phyloP scores from a whole-genome alignment of 2,113 vertebrate species.

The Halcyon malimbica region DNA sequence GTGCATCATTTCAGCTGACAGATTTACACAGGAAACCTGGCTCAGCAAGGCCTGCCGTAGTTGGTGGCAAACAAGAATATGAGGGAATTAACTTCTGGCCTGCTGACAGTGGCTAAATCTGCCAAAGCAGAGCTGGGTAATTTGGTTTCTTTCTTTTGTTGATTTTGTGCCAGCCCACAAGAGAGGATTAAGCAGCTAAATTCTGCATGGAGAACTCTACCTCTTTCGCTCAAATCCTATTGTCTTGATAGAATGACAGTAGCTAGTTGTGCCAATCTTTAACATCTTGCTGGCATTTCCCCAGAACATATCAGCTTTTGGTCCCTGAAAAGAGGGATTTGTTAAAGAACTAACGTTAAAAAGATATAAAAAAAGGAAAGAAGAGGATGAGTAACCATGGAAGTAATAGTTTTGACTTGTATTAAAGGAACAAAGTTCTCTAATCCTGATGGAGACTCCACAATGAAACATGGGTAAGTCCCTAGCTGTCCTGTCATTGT shows the following conservation, averaged over 20 bases:
- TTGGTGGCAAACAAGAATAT: conserved; percentile 83
- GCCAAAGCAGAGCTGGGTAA: conserved; percentile 92
- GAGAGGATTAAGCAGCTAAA: conserved; percentile 91
- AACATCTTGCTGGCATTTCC: conserved; percentile 75
- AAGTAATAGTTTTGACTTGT: conserved; percentile 63
- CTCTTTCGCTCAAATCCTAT: conserved; percentile 76
- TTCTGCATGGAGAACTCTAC: conserved; percentile 84
- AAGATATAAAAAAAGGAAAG: conserved; percentile 58
- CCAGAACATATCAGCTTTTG: conserved; percentile 76
- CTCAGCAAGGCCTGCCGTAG: conserved; percentile 73
- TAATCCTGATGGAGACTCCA: neutral
- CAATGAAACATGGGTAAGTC: neutral
- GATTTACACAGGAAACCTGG: conserved; percentile 77
- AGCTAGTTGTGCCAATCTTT: conserved; percentile 73
- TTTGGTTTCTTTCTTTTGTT: conserved; percentile 93
- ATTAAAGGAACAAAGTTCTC: conserved; percentile 54
- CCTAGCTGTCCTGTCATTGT: neutral
- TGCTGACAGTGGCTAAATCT: conserved; percentile 86
- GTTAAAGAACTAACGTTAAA: conserved; percentile 71
- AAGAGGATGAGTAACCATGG: conserved; percentile 51
- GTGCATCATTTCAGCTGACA: conserved; percentile 83
- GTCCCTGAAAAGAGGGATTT: conserved; percentile 80
- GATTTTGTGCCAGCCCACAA: conserved; percentile 89
- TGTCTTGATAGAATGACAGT: conserved; percentile 80
- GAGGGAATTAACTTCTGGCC: conserved; percentile 94